phyloP scores from a whole-genome alignment of 1,140 invertebrate species.

The Cylas formicarius region DNA sequence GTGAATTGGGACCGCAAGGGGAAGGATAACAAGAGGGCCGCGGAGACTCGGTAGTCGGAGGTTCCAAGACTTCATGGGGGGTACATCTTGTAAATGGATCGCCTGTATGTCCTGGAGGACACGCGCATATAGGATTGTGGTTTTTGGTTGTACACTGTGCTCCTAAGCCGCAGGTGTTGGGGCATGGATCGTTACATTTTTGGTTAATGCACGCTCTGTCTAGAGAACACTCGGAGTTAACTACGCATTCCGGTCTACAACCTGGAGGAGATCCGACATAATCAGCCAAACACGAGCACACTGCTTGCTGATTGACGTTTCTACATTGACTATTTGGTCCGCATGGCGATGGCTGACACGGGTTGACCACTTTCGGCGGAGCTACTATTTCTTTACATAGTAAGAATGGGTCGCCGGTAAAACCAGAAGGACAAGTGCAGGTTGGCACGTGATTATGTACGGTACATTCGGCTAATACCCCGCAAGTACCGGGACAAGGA shows the following conservation, averaged over 20 bases:
- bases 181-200: constrained; percentile 58
- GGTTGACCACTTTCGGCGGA: constrained; percentile 41
- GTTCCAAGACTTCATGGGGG: constrained; percentile 33
- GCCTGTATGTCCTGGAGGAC: constrained; percentile 61
- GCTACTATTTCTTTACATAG: constrained; percentile 53
- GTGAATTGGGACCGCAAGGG: constrained; percentile 75
- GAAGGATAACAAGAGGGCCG: constrained; percentile 64
- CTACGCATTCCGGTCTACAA: constrained; percentile 56
- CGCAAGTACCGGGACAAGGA: constrained; percentile 68
- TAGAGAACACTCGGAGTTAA: constrained; percentile 54
- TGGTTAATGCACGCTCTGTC: constrained; percentile 56
- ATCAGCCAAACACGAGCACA: constrained; percentile 57
- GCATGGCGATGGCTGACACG: constrained; percentile 57
- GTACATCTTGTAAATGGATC: constrained; percentile 62
- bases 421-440: constrained; percentile 67
- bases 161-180: constrained; percentile 54
- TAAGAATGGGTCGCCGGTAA: constrained; percentile 72
- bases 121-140: constrained; percentile 61
- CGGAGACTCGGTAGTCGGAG: constrained; percentile 45
- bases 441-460: constrained; percentile 66
- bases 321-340: constrained; percentile 60
- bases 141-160: constrained; percentile 53
- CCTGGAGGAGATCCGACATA: constrained; percentile 53
- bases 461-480: constrained; percentile 63
- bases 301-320: constrained; percentile 47